Evolutionary conservation across 2,113 vertebrate species (phyloP), one percentile per base, ranked within the genome.

Genomic region (Asarcornis scutulata): DNA sequence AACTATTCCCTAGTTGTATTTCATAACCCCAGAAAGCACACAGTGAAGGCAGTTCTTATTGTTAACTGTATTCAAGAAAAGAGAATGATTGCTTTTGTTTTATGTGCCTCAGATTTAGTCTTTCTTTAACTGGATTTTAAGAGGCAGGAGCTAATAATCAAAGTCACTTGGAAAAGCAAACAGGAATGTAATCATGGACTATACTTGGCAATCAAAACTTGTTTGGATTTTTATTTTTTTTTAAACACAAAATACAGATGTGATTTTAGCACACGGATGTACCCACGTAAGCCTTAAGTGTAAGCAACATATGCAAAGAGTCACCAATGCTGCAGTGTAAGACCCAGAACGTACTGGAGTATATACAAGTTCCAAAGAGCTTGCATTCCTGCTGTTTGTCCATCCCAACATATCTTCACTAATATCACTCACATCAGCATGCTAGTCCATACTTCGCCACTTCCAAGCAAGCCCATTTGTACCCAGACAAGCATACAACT

Each of bases 401-500:
- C n/a, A 27, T 50, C 72, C 21, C 46, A 71, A 62, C 6, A 1
- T 9, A 63, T 4, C 13, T 64, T 55, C n/a, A 18, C 12, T 64
- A 32, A 12, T 48, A 38, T 4, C 58, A 11, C 40, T 85, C 15
- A 16, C 27, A 50, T 23, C 46, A 34, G 9, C 11, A 16, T 7
- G 14, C 14, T 20, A 50, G 31, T 27, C 23, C 13, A 5, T 10
- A 59, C 3, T 36, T 1, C 32, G 15, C 3, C 42, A 40, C 20
- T 63, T 84, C 9, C 17, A 86, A 40, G 42, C 16, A 83, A 72
- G n/a, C 3, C 9, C 18, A 29, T 8, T 93, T 72, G 62, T 52
- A 18, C 9, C 46, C 31, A 40, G 17, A 0, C 8, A 81, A 76
- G 9, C 1, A 3, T 48, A 36, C 27, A 72, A 34, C 9, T 68